Evolutionary conservation across 2,113 vertebrate species (phyloP), one percentile per base, ranked within the genome.

Genomic region (Apodemus speciosus): DNA sequence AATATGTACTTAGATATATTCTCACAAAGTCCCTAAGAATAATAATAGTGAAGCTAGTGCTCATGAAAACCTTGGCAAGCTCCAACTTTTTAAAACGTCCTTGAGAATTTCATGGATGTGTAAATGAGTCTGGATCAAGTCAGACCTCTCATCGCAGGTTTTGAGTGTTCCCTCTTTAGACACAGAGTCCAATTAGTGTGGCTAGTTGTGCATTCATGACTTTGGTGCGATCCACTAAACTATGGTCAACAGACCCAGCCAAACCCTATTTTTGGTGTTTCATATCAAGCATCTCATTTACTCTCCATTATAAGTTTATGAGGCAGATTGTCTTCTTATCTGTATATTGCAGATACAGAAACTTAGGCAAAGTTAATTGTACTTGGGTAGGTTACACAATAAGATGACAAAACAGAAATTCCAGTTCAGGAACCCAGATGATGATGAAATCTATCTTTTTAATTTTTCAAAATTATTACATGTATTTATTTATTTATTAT

Each of bases 311-410:
- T 4, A 56, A 89, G 6, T 56, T 51, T 5, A 35, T 46, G 16
- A 89, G 56, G 56, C 30, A 79, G 40, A 2, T 88, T 25, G 40
- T 71, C 43, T 56, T 77, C 38, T 51, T 76, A 85, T 38, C 13
- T 71, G 4, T 76, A 35, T 49, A 84, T 71, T 66, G 79, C 51
- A 95, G 49, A 38, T 93, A 85, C 80, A 89, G 21, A 6, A n/a
- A 86, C 25, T 91, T 9, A 71, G 27, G 43, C 23, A 93, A 85
- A 90, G 30, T 95, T 81, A 95, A 71, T 38, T 88, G 27, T 76
- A 85, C 58, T 80, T 85, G 38, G 25, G 15, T 49, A 88, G n/a
- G 60, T 90, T 53, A 88, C n/a, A 71, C 23, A 76, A 73, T 76
- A 88, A 89, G 18, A 90, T 35, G 43, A 35, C 35, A 89, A 23